Conservation (phyloP, 2,797 vertebrate species). For the Nannoperca australis region DNA sequence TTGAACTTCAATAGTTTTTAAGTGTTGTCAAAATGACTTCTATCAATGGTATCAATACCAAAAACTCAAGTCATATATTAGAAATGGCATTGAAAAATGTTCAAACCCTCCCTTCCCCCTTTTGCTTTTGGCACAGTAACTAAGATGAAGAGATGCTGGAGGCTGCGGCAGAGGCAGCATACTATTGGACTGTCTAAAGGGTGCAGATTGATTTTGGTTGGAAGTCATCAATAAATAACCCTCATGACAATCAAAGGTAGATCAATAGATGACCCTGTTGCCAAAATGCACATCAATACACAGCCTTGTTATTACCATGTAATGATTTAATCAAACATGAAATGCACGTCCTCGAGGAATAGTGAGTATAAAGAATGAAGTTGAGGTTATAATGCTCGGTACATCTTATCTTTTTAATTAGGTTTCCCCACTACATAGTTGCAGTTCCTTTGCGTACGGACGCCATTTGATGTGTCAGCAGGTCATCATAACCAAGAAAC, state of each 20-base stretch:
- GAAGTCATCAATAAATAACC: conserved; percentile 69
- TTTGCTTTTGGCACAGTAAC: conserved; percentile 48
- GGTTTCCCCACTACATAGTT: background rate
- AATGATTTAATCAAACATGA: conserved; percentile 66
- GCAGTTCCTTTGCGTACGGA: background rate
- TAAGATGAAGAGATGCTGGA: conserved; percentile 57
- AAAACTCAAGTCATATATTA: background rate
- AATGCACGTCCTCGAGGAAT: conserved; percentile 25
- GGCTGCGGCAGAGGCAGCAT: conserved; percentile 36
- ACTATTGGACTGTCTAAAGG: conserved; percentile 68
- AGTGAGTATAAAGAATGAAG: conserved; percentile 1
- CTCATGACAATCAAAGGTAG: conserved; percentile 73
- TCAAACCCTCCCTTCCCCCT: background rate
- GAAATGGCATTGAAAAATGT: background rate
- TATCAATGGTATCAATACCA: too few species aligned
- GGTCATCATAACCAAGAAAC: conserved; percentile 18
- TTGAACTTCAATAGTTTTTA: background rate
- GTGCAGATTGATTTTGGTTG: conserved; percentile 55
- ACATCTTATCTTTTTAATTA: conserved; percentile 2
- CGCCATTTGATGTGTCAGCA: conserved; percentile 12
- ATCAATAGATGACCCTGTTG: conserved; percentile 71
- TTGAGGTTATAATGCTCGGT: background rate
- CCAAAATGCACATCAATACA: conserved; percentile 63
- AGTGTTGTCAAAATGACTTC: too few species aligned
- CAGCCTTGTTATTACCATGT: conserved; percentile 66